Evolutionary conservation across 2,113 vertebrate species (phyloP).

Genomic region (Orthochromis indermauri): DNA sequence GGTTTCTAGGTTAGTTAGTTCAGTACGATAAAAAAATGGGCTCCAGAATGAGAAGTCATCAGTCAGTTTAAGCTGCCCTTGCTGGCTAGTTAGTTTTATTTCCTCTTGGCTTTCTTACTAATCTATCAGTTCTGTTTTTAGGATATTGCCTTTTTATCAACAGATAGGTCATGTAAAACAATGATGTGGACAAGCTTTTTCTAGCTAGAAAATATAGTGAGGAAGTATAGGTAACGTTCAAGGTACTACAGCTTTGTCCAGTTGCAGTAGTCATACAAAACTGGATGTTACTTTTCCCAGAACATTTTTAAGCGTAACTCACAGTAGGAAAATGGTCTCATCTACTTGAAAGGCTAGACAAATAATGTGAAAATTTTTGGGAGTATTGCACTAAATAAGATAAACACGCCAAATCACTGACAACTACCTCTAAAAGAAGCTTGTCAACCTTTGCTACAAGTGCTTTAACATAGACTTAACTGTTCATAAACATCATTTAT

Average conservation of each 20-base stretch:
- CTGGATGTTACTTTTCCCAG: neutral
- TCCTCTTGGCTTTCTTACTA: neutral
- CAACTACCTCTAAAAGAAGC: neutral
- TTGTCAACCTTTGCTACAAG: neutral
- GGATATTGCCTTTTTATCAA: neutral
- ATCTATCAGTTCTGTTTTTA: neutral
- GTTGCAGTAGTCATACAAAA: neutral
- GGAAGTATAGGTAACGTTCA: neutral
- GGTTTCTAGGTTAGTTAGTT: neutral
- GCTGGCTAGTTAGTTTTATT: neutral
- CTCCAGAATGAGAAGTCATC: neutral
- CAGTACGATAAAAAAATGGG: neutral
- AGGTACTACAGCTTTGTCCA: neutral
- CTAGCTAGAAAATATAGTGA: neutral
- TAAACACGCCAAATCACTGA: neutral
- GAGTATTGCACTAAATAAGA: rapidly evolving
- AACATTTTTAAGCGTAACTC: neutral
- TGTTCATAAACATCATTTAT: constrained; percentile 35
- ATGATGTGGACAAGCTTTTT: neutral
- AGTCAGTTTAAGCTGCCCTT: neutral
- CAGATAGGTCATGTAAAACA: neutral
- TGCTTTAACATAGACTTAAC: neutral
- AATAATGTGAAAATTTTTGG: neutral
- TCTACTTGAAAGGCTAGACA: neutral
- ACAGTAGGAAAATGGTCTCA: neutral